Evolutionary conservation across 2,797 vertebrate species (phyloP).

Genomic region (Atherinosoma microstoma): DNA sequence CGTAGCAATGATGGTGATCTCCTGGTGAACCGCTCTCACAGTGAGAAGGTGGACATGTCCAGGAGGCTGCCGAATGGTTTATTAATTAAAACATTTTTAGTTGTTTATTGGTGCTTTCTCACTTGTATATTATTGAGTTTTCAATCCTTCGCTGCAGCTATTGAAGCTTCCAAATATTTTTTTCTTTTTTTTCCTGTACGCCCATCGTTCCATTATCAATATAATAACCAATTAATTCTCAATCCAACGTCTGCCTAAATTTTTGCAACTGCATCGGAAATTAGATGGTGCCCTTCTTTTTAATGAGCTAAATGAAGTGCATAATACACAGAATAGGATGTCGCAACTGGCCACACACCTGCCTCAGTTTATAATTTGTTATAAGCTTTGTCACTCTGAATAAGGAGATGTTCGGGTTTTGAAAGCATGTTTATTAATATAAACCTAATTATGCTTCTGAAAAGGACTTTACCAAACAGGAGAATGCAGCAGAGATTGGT

Average conservation of each 20-base stretch:
- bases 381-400: neutral
- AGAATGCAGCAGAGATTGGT: conserved; percentile 1
- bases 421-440: neutral
- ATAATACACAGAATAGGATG: neutral
- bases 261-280: neutral
- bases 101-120: neutral
- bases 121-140: neutral
- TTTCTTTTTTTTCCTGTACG: neutral
- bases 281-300: neutral
- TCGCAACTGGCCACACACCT: neutral
- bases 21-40: neutral
- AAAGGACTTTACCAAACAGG: neutral
- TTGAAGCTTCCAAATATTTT: neutral
- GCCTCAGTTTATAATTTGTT: neutral
- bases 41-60: neutral
- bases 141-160: neutral
- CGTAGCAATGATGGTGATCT: neutral
- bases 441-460: neutral
- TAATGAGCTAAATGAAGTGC: neutral
- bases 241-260: neutral
- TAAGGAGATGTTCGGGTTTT: neutral
- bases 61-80: neutral
- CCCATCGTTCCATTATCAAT: neutral
- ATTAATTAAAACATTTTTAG: neutral
- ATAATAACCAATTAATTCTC: neutral